Evolutionary conservation across 1,140 invertebrate species (phyloP), one percentile per base, ranked within the genome.

Genomic region (Mactra quadrangularis): DNA sequence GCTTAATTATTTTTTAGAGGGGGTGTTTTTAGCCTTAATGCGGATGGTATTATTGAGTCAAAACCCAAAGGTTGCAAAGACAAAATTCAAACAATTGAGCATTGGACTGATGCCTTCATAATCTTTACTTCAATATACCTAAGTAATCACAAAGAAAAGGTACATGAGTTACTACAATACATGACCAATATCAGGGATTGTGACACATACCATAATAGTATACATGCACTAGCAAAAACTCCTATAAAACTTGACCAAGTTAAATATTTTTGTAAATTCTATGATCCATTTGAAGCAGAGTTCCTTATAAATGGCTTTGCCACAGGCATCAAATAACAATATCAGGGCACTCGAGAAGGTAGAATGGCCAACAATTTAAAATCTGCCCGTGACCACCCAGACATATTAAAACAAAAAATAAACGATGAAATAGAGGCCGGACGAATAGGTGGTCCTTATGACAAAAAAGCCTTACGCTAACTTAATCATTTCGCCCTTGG

Each of bases 251-350:
- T n/a, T n/a, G n/a, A n/a, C n/a, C n/a, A n/a, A n/a, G n/a, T n/a
- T n/a, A n/a, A n/a, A n/a, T n/a, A n/a, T n/a, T n/a, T n/a, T n/a
- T n/a, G n/a, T n/a, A n/a, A n/a, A n/a, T n/a, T n/a, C n/a, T n/a
- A n/a, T n/a, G n/a, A n/a, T n/a, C n/a, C n/a, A n/a, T n/a, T n/a
- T n/a, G n/a, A n/a, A n/a, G n/a, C n/a, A n/a, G n/a, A n/a, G n/a
- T n/a, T n/a, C n/a, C n/a, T n/a, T n/a, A n/a, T n/a, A n/a, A n/a
- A 72, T 29, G 66, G 66, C 2, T 72, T 72, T 52, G 17, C 52
- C n/a, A 35, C 62, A n/a, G 79, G 79, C 60, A 74, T 74, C 50
- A 45, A 47, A 22, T 33, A 74, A 19, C 45, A 29, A 15, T 82
- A 60, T 60, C 19, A 9, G 29, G 55, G 66, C n/a, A 9, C 41